Percentiles rank a stretch among this genome's conserved stretches.
Evolutionary conservation across 2,888 invertebrate species (phyloP).

Genomic region (Clistopyga incitator): DNA sequence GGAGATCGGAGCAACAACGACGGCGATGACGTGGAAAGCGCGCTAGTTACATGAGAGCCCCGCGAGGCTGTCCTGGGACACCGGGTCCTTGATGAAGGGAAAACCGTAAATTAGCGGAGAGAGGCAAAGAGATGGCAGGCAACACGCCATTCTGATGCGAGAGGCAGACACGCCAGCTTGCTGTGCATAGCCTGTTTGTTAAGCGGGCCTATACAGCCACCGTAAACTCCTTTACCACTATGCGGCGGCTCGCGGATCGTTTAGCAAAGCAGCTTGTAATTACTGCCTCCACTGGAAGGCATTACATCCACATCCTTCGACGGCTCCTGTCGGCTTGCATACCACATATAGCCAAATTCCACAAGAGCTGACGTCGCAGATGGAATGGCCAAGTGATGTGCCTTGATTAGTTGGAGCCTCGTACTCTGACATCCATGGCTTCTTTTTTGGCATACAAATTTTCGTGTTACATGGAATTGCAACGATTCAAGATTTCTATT

Average conservation of each 20-base stretch:
- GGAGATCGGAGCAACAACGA: slow-evolving; percentile 29
- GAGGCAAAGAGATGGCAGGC: slow-evolving; percentile 34
- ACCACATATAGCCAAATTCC: background rate
- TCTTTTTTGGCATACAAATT: no score
- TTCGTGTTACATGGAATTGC: no score
- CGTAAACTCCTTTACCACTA: slow-evolving; percentile 30
- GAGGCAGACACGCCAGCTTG: slow-evolving; percentile 14
- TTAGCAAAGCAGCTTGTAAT: slow-evolving; percentile 65
- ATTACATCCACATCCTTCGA: slow-evolving; percentile 52
- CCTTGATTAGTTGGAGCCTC: background rate
- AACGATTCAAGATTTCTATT: no score
- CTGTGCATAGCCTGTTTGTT: slow-evolving; percentile 28
- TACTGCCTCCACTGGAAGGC: slow-evolving; percentile 42
- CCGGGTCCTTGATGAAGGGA: slow-evolving; percentile 47
- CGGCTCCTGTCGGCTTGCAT: slow-evolving; percentile 28
- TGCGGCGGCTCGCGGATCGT: slow-evolving; percentile 51
- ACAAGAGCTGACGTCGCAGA: background rate
- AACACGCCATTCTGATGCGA: slow-evolving; percentile 7
- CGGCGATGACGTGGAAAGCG: background rate
- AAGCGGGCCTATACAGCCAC: slow-evolving; percentile 36
- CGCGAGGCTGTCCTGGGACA: slow-evolving; percentile 12
- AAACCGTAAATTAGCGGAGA: slow-evolving; percentile 58
- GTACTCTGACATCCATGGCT: no score
- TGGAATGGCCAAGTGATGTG: background rate
- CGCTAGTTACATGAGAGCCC: slow-evolving; percentile 11